phyloP scores from a whole-genome alignment of 92 coral and sea anemone species.

The Palythoa grandiflora region DNA sequence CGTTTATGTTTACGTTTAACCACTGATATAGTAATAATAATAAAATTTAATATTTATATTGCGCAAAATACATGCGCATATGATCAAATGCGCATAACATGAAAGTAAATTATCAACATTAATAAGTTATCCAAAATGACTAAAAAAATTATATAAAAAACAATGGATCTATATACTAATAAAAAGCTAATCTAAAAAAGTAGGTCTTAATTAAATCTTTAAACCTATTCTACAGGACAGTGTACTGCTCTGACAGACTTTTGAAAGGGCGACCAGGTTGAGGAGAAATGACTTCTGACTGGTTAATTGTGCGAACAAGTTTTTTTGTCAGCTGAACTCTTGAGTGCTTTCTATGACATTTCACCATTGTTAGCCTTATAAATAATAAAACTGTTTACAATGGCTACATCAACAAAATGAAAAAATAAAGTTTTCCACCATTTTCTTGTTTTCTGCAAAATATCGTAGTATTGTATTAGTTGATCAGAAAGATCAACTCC shows the following conservation, averaged over 20 bases:
- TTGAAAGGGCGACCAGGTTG: not conserved
- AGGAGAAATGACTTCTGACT: not conserved
- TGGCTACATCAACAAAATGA: not conserved
- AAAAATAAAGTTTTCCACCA: slow-evolving; percentile 2
- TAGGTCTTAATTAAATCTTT: no score
- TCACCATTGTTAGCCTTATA: not conserved
- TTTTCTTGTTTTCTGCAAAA: not conserved
- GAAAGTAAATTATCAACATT: no score
- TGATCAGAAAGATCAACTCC: not conserved
- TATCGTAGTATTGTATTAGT: not conserved
- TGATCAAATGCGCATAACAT: no score
- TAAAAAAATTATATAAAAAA: no score
- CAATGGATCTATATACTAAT: no score
- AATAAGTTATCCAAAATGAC: no score
- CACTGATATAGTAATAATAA: no score
- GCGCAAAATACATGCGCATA: no score
- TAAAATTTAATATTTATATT: no score
- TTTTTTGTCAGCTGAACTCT: not conserved
- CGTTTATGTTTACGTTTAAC: no score
- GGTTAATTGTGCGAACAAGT: not conserved
- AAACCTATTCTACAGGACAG: not conserved
- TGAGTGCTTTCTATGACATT: not conserved
- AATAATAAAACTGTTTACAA: not conserved
- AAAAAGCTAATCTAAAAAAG: no score
- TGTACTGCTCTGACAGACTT: not conserved